Evolutionary conservation across 2,888 invertebrate species (phyloP).

Genomic region (Cryptus viduatorius): DNA sequence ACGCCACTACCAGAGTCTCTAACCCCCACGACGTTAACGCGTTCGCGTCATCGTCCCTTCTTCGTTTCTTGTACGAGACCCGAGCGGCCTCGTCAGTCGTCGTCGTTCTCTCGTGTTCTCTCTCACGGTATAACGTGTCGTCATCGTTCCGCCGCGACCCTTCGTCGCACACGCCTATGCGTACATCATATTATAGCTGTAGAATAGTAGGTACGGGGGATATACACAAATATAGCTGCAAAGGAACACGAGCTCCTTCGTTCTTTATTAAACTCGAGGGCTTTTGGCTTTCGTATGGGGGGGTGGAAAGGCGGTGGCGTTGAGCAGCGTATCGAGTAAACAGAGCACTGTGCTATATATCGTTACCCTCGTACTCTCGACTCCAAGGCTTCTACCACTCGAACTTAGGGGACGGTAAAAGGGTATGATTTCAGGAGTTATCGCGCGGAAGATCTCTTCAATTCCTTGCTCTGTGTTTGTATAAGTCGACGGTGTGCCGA

Average conservation of each 20-base stretch:
- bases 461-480: constrained; percentile 1
- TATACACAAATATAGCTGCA: constrained; percentile 31
- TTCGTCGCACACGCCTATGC: constrained; percentile 37
- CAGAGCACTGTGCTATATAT: constrained; percentile 57
- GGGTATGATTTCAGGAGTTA: constrained; percentile 28
- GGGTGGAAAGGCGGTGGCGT: not conserved
- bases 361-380: constrained; percentile 6
- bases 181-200: constrained; percentile 27
- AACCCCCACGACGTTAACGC: constrained; percentile 43
- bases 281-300: constrained; percentile 74
- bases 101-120: constrained; percentile 45
- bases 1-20: not conserved
- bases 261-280: constrained; percentile 80
- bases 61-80: constrained; percentile 51
- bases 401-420: not conserved
- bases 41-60: constrained; percentile 53
- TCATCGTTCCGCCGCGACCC: constrained; percentile 36
- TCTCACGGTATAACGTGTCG: constrained; percentile 43
- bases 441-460: constrained; percentile 27
- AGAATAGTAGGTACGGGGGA: not conserved
- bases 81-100: constrained; percentile 36
- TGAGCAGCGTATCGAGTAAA: constrained; percentile 73
- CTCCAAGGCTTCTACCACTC: constrained; percentile 19
- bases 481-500: constrained; percentile 25
- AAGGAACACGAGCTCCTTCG: constrained; percentile 62